Evolutionary conservation across 2,797 vertebrate species (phyloP), one percentile per base, ranked within the genome.

Genomic region (Adrianichthys oophorus): DNA sequence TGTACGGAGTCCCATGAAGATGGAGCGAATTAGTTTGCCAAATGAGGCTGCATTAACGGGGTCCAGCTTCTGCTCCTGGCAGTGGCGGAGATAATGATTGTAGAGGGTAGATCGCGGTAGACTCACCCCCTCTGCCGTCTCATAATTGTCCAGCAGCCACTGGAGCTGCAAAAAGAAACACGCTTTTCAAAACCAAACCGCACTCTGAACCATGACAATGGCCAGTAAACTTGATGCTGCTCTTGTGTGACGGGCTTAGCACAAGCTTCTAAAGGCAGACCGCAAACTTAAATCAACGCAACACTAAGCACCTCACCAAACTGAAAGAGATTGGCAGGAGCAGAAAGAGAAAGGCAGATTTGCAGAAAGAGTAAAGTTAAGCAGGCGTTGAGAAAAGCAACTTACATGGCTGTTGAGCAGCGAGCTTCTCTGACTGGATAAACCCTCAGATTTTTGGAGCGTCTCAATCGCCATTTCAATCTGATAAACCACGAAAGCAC

Each of bases 371-470:
- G 10, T 53, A 59, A 62, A 45, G 53, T 58, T 41, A 75, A 58
- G 68, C 52, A 65, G 66, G 76, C 80, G 29, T 76, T 72, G 1
- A 44, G 67, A 70, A 78, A 84, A 84, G 80, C 83, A 91, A 99
- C 97, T 98, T 98, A 99, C 97, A 95, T 98, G 97, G 93, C 97
- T 98, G 95, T 98, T 98, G 93, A 98, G 95, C 92, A 98, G 94
- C 83, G 94, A 95, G 92, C 95, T 98, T 95, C 96, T 98, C 94
- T 98, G 97, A 92, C 95, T 95, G 87, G 96, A 95, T 90, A 98
- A 95, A 92, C 97, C 97, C 94, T 98, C 96, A 87, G 92, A 95
- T 96, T 98, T 98, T 95, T 98, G 97, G 90, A 98, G 96, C 74
- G 96, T 97, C 94, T 98, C 96, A 94, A 98, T 98, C 94, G 95